phyloP scores from a whole-genome alignment of 1,140 invertebrate species.

The Monomorium pharaonis region DNA sequence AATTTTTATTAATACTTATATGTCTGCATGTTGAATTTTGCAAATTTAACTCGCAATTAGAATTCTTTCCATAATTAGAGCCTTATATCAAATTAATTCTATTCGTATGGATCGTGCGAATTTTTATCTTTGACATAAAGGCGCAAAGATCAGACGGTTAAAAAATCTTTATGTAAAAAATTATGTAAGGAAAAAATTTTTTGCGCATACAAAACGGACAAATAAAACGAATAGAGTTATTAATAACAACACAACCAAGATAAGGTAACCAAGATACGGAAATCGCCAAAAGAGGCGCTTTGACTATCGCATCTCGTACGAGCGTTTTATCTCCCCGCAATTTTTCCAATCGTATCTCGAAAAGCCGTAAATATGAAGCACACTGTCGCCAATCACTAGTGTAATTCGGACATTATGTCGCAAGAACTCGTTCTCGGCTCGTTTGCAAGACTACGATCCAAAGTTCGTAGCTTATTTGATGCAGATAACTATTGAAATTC shows the following conservation, averaged over 20 bases:
- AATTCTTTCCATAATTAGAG: background rate
- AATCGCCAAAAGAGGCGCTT: background rate
- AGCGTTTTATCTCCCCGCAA: background rate
- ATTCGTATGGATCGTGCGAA: too few relatives aligned
- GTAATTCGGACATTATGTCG: background rate
- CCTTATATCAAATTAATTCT: background rate
- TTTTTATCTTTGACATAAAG: background rate
- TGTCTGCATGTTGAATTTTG: too few relatives aligned
- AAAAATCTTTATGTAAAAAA: background rate
- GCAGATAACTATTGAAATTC: conserved; percentile 29
- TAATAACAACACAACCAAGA: background rate
- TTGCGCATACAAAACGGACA: background rate
- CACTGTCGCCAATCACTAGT: too few relatives aligned
- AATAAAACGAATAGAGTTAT: background rate
- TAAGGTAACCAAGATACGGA: background rate
- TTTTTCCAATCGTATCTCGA: background rate
- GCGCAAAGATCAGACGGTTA: background rate
- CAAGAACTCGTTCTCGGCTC: background rate
- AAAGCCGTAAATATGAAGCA: too few relatives aligned
- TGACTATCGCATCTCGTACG: background rate
- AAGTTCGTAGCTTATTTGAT: conserved; percentile 16
- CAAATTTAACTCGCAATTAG: background rate
- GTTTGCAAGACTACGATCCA: background rate
- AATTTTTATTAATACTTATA: too few relatives aligned
- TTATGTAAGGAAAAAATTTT: background rate